Percentiles rank a stretch among this genome's conserved stretches.
Evolutionary conservation across 2,888 invertebrate genomes (phyloP).

Genomic region (Spatulosminthurus flaviceps): DNA sequence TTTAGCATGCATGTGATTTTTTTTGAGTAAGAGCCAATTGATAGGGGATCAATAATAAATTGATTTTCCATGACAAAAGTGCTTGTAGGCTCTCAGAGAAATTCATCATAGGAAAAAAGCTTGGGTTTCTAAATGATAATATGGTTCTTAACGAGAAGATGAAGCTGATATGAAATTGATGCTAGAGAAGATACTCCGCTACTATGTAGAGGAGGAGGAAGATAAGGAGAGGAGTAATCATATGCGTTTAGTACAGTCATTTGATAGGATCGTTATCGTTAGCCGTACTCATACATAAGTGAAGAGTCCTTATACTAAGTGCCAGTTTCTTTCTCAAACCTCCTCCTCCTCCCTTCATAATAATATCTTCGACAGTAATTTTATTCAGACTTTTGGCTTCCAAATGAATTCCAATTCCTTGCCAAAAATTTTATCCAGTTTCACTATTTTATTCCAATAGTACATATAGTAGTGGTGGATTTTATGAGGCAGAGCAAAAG

Average conservation of each 20-base stretch:
- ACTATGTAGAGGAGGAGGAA: background rate
- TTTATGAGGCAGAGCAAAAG: constrained; percentile 39
- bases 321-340: background rate
- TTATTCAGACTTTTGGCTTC: constrained; percentile 29
- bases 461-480: constrained; percentile 28
- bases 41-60: constrained; percentile 50
- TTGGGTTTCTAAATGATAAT: background rate
- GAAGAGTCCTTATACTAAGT: background rate
- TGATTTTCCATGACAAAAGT: constrained; percentile 52
- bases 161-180: no score
- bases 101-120: background rate
- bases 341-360: background rate
- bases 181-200: no score
- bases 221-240: constrained; percentile 25
- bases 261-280: constrained; percentile 23
- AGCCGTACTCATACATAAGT: background rate
- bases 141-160: background rate
- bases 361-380: constrained; percentile 34
- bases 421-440: constrained; percentile 37
- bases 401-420: constrained; percentile 40
- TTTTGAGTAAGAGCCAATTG: constrained; percentile 52
- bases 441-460: constrained; percentile 32
- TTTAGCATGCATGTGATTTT: constrained; percentile 16
- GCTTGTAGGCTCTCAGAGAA: constrained; percentile 11
- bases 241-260: background rate